A percentile compares a stretch with the other conserved stretches of the same genome.
These are phyloP conservation scores for Drosophila tropicalis DNA, from an alignment of 1,140 invertebrate species.

Conservation along the genomic window DNA sequence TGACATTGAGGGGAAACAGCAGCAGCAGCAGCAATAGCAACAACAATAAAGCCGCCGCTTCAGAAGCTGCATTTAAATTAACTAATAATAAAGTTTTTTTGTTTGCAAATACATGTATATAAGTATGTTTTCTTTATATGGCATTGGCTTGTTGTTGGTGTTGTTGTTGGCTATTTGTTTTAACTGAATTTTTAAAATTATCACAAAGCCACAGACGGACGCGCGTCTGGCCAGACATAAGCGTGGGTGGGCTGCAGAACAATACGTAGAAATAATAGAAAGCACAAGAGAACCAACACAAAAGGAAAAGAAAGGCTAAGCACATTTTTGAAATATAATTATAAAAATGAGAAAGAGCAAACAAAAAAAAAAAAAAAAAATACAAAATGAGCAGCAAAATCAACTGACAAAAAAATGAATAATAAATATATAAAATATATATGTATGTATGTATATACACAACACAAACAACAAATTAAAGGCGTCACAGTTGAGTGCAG, in stretches of 20 bases:
- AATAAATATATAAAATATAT: slow-evolving; percentile 36
- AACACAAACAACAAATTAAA: slow-evolving; percentile 48
- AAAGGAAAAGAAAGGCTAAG: slow-evolving; percentile 34
- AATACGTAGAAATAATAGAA: slow-evolving; percentile 11
- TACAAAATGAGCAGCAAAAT: slow-evolving; percentile 17
- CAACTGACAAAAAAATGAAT: slow-evolving; percentile 19
- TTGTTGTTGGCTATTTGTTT: not conserved
- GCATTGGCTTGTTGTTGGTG: slow-evolving; percentile 12
- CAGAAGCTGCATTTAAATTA: slow-evolving; percentile 53
- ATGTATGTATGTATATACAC: no score
- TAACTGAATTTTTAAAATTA: slow-evolving; percentile 6
- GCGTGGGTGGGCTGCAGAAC: slow-evolving; percentile 38
- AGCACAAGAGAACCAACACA: slow-evolving; percentile 22
- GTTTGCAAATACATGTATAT: not conserved
- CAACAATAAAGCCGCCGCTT: slow-evolving; percentile 16
- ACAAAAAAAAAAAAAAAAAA: slow-evolving; percentile 18
- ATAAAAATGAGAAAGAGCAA: slow-evolving; percentile 44
- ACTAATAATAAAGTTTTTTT: slow-evolving; percentile 30
- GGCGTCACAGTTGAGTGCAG: slow-evolving; percentile 66
- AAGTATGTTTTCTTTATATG: slow-evolving; percentile 23
- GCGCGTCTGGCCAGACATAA: slow-evolving; percentile 35
- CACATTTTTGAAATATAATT: slow-evolving; percentile 46
- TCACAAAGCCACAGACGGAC: slow-evolving; percentile 28
- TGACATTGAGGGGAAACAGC: not conserved
- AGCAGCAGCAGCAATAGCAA: slow-evolving; percentile 10